Percentiles rank a stretch among this genome's conserved stretches.
Conservation (phyloP, 2,797 vertebrate species). For the Dipus sagitta region DNA sequence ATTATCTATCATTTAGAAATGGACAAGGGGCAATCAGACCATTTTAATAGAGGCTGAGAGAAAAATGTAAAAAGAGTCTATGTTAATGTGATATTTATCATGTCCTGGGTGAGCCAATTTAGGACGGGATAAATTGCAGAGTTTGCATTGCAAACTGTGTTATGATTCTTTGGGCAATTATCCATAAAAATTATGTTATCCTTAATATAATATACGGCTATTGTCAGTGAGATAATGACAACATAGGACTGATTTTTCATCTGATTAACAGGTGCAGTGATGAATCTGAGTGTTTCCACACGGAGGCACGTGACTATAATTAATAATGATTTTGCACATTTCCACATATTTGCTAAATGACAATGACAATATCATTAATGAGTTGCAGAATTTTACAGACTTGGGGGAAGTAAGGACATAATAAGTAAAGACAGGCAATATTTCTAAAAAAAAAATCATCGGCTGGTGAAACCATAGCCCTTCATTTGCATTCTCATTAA, state of each 20-base stretch:
- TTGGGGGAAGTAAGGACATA: conserved; percentile 64
- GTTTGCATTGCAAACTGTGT: conserved; percentile 80
- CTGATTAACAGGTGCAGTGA: conserved; percentile 80
- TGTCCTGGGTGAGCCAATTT: conserved; percentile 70
- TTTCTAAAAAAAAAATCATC: conserved; percentile 72
- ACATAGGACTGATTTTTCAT: conserved; percentile 77
- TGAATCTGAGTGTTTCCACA: conserved; percentile 77
- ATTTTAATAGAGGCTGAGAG: conserved; percentile 72
- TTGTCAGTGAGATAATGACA: conserved; percentile 80
- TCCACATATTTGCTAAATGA: conserved; percentile 71
- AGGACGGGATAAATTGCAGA: conserved; percentile 76
- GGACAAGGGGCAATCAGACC: conserved; percentile 72
- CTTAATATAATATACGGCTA: conserved; percentile 79
- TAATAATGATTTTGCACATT: conserved; percentile 80
- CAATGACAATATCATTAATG: conserved; percentile 76
- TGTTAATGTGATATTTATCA: conserved; percentile 68
- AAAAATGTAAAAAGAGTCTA: background rate
- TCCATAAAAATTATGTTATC: conserved; percentile 69
- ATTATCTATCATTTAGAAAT: conserved; percentile 78
- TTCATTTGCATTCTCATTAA: conserved; percentile 73
- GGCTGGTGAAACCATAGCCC: conserved; percentile 17
- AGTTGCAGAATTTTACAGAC: conserved; percentile 45
- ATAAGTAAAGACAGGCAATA: conserved; percentile 56
- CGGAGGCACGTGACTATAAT: conserved; percentile 77
- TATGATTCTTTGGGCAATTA: conserved; percentile 74